Evolutionary conservation across 2,113 vertebrate genomes (phyloP).

Genomic region (Hippocampus mohnikei): DNA sequence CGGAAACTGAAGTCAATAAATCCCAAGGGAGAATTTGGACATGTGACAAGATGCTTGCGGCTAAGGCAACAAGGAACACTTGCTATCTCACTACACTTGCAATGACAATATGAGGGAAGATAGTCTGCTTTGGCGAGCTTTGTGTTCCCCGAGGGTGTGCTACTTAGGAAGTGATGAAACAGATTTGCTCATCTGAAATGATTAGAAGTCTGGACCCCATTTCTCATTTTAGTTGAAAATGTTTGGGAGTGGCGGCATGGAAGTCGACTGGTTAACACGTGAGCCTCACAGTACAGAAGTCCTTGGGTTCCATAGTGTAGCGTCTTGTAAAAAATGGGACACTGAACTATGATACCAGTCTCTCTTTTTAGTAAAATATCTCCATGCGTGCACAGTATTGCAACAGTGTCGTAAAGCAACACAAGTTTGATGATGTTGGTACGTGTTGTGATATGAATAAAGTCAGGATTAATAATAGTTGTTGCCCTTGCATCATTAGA

Average conservation of each 20-base stretch:
- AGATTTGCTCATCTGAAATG: constrained; percentile 1
- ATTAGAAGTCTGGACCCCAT: constrained; percentile 1
- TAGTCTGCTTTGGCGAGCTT: neutral
- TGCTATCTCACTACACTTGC: neutral
- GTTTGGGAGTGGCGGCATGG: neutral
- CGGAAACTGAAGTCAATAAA: neutral
- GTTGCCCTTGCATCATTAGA: neutral
- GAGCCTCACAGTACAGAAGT: too few species aligned
- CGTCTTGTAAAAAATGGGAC: too few species aligned
- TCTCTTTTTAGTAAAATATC: too few species aligned
- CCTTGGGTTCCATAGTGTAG: too few species aligned
- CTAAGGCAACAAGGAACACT: neutral
- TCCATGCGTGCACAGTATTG: too few species aligned
- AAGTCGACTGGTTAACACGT: too few species aligned
- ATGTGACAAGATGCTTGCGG: neutral
- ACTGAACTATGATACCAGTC: too few species aligned
- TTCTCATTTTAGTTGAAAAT: neutral
- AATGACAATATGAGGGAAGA: neutral
- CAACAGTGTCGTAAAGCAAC: too few species aligned
- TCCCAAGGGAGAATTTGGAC: neutral
- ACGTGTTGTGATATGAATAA: too few species aligned
- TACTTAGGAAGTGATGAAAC: neutral
- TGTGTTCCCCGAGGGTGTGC: neutral
- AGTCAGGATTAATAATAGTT: too few species aligned
- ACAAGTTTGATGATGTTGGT: too few species aligned